Evolutionary conservation across 2,888 invertebrate species (phyloP), one percentile per base, ranked within the genome.

Genomic region (Hirtodrosophila trivittata): DNA sequence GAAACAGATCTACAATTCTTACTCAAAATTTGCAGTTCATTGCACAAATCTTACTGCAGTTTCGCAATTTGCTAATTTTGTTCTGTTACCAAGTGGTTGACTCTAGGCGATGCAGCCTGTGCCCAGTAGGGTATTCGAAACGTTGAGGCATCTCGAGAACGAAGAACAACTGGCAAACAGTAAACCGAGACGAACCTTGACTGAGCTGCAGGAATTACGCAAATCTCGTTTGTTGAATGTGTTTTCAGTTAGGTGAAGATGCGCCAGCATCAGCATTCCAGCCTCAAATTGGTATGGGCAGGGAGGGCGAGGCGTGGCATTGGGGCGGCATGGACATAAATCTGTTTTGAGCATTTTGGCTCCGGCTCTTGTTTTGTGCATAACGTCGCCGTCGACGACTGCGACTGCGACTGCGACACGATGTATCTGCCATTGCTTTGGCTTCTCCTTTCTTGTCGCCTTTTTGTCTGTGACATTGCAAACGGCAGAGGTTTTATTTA

Each of bases 141-240:
- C 33, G 62, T 33, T 55, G 54, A 52, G 57, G 56, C 66, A 69
- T 56, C 47, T 37, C 59, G 54, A 70, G 59, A n/a, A 66, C 52
- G 52, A 43, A 55, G 55, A 46, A 66, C 54, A n/a, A n/a, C n/a
- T n/a, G 58, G 68, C 75, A 70, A 60, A 68, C 59, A 69, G 60
- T 63, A 74, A 75, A 56, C 62, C 62, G 65, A 77, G 71, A 64
- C 71, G 76, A 76, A 72, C 72, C 77, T 80, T 80, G 73, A 67
- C 77, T 75, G 75, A 84, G 77, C 77, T 82, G 82, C 82, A 85
- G 82, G 82, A 82, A 83, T 83, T 85, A 83, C 85, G 82, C 85
- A 85, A 83, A 83, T 83, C 82, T 85, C 85, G 85, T 83, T 83
- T 83, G 82, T 78, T 85, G 82, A 78, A 83, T 83, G 85, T 83